Evolutionary conservation across 2,797 vertebrate genomes (phyloP).

Genomic region (Platalea minor): DNA sequence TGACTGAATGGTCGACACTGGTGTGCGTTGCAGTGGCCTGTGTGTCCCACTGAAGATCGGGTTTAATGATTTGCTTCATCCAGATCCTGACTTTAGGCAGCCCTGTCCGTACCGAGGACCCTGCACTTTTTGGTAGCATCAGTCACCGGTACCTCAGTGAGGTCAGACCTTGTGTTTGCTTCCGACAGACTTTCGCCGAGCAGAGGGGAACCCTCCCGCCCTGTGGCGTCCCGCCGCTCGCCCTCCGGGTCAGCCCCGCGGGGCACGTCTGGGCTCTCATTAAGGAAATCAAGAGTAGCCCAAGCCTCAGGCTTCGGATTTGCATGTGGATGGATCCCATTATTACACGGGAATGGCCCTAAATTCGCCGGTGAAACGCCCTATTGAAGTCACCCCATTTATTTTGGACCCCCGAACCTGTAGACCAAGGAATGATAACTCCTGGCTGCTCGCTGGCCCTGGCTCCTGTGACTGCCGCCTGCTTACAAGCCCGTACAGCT

Average conservation of each 20-base stretch:
- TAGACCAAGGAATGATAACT: fast-evolving
- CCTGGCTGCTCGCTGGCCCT: fast-evolving
- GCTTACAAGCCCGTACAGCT: not conserved
- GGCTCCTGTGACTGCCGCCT: not conserved
- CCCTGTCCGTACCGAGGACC: not conserved
- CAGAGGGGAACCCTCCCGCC: not conserved
- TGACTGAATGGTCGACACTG: not conserved
- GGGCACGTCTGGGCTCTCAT: not conserved
- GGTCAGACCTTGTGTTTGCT: too few relatives aligned
- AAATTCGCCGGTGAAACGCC: not conserved
- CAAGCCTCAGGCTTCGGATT: not conserved
- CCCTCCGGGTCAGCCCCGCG: too few relatives aligned
- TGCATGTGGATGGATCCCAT: not conserved
- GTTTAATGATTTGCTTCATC: not conserved
- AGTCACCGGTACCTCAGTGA: fast-evolving
- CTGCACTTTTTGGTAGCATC: too few relatives aligned
- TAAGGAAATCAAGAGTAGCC: not conserved
- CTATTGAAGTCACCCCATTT: not conserved
- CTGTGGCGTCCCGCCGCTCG: too few relatives aligned
- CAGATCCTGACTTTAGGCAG: not conserved
- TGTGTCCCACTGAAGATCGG: not conserved
- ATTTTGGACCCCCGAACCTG: not conserved
- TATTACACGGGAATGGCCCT: not conserved
- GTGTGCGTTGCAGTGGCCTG: not conserved
- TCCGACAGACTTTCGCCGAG: not conserved